Conservation (phyloP, 1,140 invertebrate species). For the Cydia fagiglandana region DNA sequence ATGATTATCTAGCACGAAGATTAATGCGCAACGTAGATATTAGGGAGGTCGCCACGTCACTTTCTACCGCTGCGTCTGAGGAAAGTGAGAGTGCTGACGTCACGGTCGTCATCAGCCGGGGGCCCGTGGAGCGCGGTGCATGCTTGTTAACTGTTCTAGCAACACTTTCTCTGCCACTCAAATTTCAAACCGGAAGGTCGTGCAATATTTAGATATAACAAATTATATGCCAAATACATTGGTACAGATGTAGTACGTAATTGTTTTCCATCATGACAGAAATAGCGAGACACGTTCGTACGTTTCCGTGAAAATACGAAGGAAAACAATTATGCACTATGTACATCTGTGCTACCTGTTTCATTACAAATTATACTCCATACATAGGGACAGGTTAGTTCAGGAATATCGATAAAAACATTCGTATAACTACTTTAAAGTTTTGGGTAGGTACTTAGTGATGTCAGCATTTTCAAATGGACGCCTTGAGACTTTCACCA, state of each 20-base stretch:
- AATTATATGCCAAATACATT: not conserved
- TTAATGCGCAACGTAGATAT: conserved; percentile 36
- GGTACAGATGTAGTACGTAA: too few species aligned
- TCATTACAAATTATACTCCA: too few species aligned
- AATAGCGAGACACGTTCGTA: too few species aligned
- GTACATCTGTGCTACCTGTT: too few species aligned
- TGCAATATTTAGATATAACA: conserved; percentile 6
- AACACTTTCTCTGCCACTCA: conserved; percentile 37
- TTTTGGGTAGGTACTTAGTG: not conserved
- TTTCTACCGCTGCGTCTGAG: conserved; percentile 48
- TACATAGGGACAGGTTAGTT: too few species aligned
- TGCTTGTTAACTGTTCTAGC: conserved; percentile 34
- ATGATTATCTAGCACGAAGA: not conserved
- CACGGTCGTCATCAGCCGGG: conserved; percentile 32
- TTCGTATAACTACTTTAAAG: too few species aligned
- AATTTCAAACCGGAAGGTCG: conserved; percentile 34
- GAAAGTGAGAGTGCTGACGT: conserved; percentile 54
- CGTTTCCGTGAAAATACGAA: too few species aligned
- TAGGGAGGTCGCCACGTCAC: conserved; percentile 45
- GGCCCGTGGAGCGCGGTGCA: conserved; percentile 22
- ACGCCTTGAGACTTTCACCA: not conserved
- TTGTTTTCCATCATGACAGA: too few species aligned
- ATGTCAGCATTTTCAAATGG: not conserved
- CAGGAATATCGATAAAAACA: too few species aligned
- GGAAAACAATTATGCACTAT: too few species aligned